Evolutionary conservation across 2,113 vertebrate species (phyloP).

Genomic region (Otus sunia): DNA sequence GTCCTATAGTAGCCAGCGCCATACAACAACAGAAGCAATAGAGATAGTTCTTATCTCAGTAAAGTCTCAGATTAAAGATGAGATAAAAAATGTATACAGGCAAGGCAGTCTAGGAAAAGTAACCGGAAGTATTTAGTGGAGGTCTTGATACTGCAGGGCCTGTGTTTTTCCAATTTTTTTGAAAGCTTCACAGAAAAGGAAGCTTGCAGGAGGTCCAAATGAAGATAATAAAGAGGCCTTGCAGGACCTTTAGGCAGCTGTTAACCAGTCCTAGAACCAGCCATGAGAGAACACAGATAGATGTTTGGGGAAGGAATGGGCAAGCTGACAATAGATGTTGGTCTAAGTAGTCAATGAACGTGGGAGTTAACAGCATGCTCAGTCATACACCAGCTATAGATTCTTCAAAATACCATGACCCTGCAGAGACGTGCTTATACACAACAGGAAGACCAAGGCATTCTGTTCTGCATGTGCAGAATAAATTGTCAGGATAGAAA

Average conservation of each 20-base stretch:
- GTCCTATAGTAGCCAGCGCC: background rate
- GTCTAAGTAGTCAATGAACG: background rate
- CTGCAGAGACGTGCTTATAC: background rate
- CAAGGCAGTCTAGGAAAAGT: background rate
- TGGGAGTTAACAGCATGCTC: background rate
- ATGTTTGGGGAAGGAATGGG: background rate
- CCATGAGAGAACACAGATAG: background rate
- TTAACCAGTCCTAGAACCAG: background rate
- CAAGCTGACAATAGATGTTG: background rate
- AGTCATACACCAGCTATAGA: background rate
- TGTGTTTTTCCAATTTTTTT: background rate
- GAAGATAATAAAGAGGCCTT: background rate
- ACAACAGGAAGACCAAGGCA: background rate
- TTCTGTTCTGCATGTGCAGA: background rate
- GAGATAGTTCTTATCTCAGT: background rate
- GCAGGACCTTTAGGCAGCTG: background rate
- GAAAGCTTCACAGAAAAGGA: background rate
- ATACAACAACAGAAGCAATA: background rate
- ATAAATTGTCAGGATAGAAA: background rate
- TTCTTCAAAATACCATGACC: background rate
- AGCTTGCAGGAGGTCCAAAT: background rate
- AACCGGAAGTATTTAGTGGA: background rate
- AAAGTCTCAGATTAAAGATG: background rate
- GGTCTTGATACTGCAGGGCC: background rate
- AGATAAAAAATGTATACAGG: background rate